Evolutionary conservation across 2,113 vertebrate genomes (phyloP).

Genomic region (Ictalurus punctatus): DNA sequence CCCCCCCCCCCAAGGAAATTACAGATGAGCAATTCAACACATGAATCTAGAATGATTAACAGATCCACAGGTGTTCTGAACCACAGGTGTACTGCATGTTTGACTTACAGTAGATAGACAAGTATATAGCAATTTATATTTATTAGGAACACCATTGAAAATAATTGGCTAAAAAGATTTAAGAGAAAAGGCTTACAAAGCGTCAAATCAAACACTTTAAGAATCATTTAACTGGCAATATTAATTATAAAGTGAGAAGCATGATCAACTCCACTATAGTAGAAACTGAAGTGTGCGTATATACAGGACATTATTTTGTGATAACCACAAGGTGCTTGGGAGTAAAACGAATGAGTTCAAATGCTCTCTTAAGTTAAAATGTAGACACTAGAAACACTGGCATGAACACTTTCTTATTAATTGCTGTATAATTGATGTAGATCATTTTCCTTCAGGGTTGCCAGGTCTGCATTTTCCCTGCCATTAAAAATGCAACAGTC

Average conservation of each 20-base stretch:
- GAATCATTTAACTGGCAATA: neutral
- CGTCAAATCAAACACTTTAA: neutral
- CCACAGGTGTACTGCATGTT: too few species aligned
- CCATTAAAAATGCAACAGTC: neutral
- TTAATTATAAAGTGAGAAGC: neutral
- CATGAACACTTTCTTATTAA: neutral
- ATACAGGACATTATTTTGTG: neutral
- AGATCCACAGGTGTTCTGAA: neutral
- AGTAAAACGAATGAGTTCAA: too few species aligned
- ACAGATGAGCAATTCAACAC: neutral
- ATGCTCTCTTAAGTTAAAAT: too few species aligned
- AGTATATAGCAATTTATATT: neutral
- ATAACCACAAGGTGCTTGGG: too few species aligned
- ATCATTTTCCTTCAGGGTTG: neutral
- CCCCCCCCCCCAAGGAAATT: neutral
- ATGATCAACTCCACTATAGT: neutral
- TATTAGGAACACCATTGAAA: neutral
- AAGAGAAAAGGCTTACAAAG: too few species aligned
- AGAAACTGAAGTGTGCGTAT: neutral
- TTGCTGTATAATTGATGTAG: neutral
- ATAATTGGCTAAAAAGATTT: neutral
- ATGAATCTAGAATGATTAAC: neutral
- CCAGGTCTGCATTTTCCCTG: neutral
- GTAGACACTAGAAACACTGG: neutral
- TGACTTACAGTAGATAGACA: too few species aligned